Percentiles rank a stretch among this genome's conserved stretches.
Conservation (phyloP, 2,113 vertebrate species). For the Plectropomus leopardus region DNA sequence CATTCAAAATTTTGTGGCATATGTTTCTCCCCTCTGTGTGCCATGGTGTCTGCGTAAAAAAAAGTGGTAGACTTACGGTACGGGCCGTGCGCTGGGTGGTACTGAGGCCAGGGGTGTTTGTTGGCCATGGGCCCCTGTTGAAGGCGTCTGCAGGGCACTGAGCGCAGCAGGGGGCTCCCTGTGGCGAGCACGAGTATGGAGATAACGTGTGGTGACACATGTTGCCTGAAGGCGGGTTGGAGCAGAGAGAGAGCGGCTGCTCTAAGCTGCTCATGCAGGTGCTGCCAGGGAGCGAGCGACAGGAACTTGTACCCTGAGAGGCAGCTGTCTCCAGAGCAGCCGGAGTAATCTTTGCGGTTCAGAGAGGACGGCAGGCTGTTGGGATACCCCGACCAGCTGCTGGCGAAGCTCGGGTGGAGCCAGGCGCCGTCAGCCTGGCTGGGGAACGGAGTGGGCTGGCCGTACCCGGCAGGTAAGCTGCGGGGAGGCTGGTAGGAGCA, state of each 20-base stretch:
- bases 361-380: slow-evolving; percentile 70
- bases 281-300: slow-evolving; percentile 68
- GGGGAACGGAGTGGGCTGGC: slow-evolving; percentile 81
- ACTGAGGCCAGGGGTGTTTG: slow-evolving; percentile 45
- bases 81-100: slow-evolving; percentile 48
- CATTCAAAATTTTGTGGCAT: too few species aligned
- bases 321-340: slow-evolving; percentile 59
- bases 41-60: neutral
- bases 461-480: slow-evolving; percentile 61
- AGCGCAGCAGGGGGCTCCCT: slow-evolving; percentile 69
- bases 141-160: slow-evolving; percentile 69
- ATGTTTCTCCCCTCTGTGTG: too few species aligned
- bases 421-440: slow-evolving; percentile 69
- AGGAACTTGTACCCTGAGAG: slow-evolving; percentile 55
- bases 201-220: slow-evolving; percentile 66
- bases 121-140: slow-evolving; percentile 42
- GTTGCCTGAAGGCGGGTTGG: slow-evolving; percentile 72
- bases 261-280: slow-evolving; percentile 73
- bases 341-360: slow-evolving; percentile 60
- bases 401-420: slow-evolving; percentile 67
- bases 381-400: slow-evolving; percentile 72
- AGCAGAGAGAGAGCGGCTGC: slow-evolving; percentile 83
- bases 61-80: slow-evolving; percentile 73
- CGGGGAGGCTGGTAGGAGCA: slow-evolving; percentile 54
- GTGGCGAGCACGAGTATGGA: slow-evolving; percentile 70